A percentile compares a stretch with the other conserved stretches of the same genome.
Evolutionary conservation across 2,797 vertebrate genomes (phyloP).

Genomic region (Myripristis murdjan): DNA sequence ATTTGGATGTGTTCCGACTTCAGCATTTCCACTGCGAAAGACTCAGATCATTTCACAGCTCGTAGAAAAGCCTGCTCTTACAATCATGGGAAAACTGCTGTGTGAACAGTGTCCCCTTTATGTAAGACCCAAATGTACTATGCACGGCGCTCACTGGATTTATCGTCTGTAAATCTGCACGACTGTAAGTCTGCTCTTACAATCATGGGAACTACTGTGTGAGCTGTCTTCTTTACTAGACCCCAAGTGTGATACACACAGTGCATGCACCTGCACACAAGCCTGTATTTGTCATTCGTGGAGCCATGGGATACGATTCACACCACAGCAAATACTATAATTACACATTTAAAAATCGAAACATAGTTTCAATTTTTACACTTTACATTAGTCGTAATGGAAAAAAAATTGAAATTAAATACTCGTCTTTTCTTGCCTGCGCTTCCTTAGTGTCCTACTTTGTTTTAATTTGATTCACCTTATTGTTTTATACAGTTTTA

Average conservation of each 20-base stretch:
- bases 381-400: too few species aligned
- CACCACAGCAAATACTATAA: neutral
- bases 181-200: conserved; percentile 27
- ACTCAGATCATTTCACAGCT: conserved; percentile 79
- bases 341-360: neutral
- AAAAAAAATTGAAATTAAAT: too few species aligned
- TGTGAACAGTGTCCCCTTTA: conserved; percentile 66
- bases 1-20: conserved; percentile 69
- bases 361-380: too few species aligned
- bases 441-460: too few species aligned
- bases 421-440: too few species aligned
- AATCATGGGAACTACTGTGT: conserved; percentile 49
- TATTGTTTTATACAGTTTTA: too few species aligned
- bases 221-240: too few species aligned
- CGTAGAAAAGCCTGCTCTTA: conserved; percentile 53
- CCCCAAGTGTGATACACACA: too few species aligned
- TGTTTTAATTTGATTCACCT: too few species aligned
- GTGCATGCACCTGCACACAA: conserved; percentile 45
- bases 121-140: conserved; percentile 59
- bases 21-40: conserved; percentile 65
- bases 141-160: conserved; percentile 57
- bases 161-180: conserved; percentile 62
- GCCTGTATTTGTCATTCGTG: conserved; percentile 45
- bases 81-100: conserved; percentile 69
- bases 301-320: conserved; percentile 3